These are phyloP conservation scores for Bellardia pandia DNA, from an alignment of 2,888 invertebrate genomes.

Conservation along the genomic window DNA sequence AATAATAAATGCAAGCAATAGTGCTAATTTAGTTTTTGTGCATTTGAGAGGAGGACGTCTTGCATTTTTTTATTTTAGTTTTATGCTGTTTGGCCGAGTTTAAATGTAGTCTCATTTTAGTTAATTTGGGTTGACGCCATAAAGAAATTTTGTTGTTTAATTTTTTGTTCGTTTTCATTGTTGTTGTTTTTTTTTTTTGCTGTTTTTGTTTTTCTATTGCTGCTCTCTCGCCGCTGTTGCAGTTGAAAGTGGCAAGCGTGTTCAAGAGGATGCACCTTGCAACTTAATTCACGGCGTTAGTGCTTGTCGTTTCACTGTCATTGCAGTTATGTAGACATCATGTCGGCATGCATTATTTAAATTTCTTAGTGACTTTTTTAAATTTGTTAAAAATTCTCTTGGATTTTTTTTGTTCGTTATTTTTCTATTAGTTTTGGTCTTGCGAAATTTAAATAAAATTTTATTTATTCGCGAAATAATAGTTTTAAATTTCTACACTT, in stretches of 20 bases:
- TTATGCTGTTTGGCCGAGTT: slow-evolving; percentile 49
- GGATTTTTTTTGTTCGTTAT: background rate
- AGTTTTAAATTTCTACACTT: background rate
- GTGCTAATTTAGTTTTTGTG: slow-evolving; percentile 33
- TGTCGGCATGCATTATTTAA: slow-evolving; percentile 81
- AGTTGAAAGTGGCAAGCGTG: slow-evolving; percentile 23
- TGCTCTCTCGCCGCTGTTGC: background rate
- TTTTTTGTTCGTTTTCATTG: background rate
- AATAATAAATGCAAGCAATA: slow-evolving; percentile 4
- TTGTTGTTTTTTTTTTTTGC: background rate
- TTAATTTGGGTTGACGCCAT: slow-evolving; percentile 72
- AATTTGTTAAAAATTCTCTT: slow-evolving; percentile 61
- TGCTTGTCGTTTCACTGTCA: slow-evolving; percentile 72
- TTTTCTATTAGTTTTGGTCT: background rate
- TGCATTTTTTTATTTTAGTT: slow-evolving; percentile 1
- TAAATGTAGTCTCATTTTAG: slow-evolving; percentile 58
- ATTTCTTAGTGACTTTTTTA: slow-evolving; percentile 74
- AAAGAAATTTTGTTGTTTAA: slow-evolving; percentile 42
- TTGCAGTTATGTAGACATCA: slow-evolving; percentile 81
- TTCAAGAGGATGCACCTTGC: slow-evolving; percentile 59
- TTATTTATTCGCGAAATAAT: background rate
- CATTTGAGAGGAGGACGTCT: slow-evolving; percentile 32
- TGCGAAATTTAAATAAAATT: background rate
- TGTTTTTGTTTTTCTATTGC: slow-evolving; percentile 4
- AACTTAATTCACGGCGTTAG: slow-evolving; percentile 59